These are phyloP conservation scores for Sesamia inferens DNA, from an alignment of 2,888 invertebrate species.

Conservation along the genomic window DNA sequence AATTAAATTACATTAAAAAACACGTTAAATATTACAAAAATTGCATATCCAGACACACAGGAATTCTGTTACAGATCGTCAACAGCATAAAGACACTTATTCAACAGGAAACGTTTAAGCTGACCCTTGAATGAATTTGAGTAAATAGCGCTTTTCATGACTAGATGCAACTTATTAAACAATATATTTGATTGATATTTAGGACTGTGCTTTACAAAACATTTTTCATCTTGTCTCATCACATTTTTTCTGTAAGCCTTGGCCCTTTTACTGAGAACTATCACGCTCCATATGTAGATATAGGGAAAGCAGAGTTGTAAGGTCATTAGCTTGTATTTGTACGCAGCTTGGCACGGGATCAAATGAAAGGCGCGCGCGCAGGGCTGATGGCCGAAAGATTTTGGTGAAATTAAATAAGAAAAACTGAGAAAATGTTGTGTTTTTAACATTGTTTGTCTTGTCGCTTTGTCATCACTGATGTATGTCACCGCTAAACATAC, in stretches of 20 bases:
- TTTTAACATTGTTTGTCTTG: constrained; percentile 21
- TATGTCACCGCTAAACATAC: background rate
- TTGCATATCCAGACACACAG: no score
- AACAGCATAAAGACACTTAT: no score
- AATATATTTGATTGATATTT: no score
- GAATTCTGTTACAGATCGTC: no score
- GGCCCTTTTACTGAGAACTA: constrained; percentile 49
- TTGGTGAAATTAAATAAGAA: constrained; percentile 28
- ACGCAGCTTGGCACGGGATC: constrained; percentile 70
- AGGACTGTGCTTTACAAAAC: no score
- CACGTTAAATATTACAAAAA: no score
- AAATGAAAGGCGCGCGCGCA: constrained; percentile 48
- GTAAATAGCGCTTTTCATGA: no score
- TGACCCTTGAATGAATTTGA: no score
- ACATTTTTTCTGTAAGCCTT: constrained; percentile 48
- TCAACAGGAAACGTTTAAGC: no score
- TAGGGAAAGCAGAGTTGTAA: constrained; percentile 63
- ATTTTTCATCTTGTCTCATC: background rate
- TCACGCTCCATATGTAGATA: constrained; percentile 66
- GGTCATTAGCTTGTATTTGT: constrained; percentile 71
- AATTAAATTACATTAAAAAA: no score
- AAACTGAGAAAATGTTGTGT: constrained; percentile 22
- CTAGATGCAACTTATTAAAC: no score
- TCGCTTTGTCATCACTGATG: constrained; percentile 12
- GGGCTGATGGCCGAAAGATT: constrained; percentile 23